Percentiles rank a stretch among this genome's conserved stretches.
phyloP scores from a whole-genome alignment of 2,888 invertebrate species.

The Nipponacmea schrenckii region DNA sequence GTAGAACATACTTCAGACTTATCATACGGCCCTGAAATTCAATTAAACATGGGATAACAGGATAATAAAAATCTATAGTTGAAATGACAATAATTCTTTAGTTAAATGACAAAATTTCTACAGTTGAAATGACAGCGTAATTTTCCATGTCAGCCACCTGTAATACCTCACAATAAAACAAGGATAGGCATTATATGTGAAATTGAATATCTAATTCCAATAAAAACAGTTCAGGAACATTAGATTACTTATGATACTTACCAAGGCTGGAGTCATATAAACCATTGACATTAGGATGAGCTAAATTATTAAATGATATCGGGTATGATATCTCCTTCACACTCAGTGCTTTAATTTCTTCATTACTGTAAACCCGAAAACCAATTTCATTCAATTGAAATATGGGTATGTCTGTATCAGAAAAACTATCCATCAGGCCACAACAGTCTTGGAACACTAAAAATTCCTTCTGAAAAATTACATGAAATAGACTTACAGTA shows the following conservation, averaged over 20 bases:
- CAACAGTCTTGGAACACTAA: no score
- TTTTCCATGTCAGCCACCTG: no score
- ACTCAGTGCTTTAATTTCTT: slow-evolving; percentile 83
- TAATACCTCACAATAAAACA: no score
- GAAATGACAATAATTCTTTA: not conserved
- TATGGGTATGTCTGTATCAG: not conserved
- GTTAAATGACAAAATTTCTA: no score
- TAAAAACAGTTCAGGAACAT: no score
- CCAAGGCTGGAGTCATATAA: slow-evolving; percentile 89
- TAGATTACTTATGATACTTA: slow-evolving; percentile 43
- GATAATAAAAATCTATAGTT: not conserved
- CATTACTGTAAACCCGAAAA: slow-evolving; percentile 80
- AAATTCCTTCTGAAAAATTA: no score
- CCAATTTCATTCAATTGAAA: slow-evolving; percentile 63
- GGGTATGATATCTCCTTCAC: slow-evolving; percentile 83
- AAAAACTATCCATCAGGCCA: not conserved
- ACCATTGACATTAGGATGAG: slow-evolving; percentile 86
- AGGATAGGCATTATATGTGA: no score
- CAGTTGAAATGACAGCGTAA: no score
- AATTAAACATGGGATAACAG: no score
- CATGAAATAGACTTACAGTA: no score
- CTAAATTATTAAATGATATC: slow-evolving; percentile 82
- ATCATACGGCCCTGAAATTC: slow-evolving; percentile 70
- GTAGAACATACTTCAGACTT: slow-evolving; percentile 80
- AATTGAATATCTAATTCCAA: no score